A percentile compares a stretch with the other conserved stretches of the same genome.
These are phyloP conservation scores for Halictus rubicundus DNA, from an alignment of 1,140 invertebrate species.

Conservation along the genomic window DNA sequence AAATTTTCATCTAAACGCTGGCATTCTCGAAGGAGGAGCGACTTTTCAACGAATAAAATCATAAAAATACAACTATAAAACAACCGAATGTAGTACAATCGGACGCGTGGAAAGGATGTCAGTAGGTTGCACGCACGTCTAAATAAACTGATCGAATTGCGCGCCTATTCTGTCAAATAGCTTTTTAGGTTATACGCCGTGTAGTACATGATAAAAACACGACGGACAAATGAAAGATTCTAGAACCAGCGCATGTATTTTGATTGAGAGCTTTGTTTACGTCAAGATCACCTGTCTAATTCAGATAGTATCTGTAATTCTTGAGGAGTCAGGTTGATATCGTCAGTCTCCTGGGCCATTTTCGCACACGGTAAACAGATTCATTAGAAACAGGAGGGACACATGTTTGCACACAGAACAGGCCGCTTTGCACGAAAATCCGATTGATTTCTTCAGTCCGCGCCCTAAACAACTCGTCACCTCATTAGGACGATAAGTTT, in stretches of 20 bases:
- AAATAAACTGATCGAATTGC: conserved; percentile 51
- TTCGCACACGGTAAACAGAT: conserved; percentile 44
- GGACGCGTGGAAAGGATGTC: conserved; percentile 65
- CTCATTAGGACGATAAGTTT: conserved; percentile 59
- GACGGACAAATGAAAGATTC: not conserved
- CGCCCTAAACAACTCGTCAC: conserved; percentile 62
- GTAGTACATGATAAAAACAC: not conserved
- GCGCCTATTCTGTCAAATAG: conserved; percentile 67
- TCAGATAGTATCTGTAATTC: conserved; percentile 92
- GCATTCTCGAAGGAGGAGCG: not conserved
- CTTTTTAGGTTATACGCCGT: conserved; percentile 57
- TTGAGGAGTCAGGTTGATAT: conserved; percentile 84
- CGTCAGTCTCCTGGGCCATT: conserved; percentile 81
- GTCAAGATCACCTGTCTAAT: conserved; percentile 87
- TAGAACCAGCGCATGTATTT: not conserved
- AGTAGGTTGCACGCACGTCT: conserved; percentile 64
- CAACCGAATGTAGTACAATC: conserved; percentile 6
- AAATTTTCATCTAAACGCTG: not conserved
- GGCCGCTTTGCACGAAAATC: conserved; percentile 30
- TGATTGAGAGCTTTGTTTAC: not conserved
- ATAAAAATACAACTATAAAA: not conserved
- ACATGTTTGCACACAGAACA: conserved; percentile 43
- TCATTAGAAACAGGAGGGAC: conserved; percentile 40
- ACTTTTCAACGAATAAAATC: not conserved
- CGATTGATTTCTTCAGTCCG: conserved; percentile 34